Percentiles rank a stretch among this genome's conserved stretches.
These are phyloP conservation scores for Ceratina australensis DNA, from an alignment of 1,140 invertebrate species.

Conservation along the genomic window DNA sequence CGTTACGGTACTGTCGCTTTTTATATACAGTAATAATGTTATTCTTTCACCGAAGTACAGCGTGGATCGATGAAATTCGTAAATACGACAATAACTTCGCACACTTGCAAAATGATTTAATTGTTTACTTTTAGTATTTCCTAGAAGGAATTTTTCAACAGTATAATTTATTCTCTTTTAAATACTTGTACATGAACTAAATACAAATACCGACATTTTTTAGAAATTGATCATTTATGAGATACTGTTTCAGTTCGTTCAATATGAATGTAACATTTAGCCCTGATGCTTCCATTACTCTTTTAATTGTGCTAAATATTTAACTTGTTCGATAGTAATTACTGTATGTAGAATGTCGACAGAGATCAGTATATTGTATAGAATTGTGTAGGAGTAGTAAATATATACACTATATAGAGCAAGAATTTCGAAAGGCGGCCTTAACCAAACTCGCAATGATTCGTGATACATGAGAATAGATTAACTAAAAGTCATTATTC, in stretches of 20 bases:
- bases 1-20: conserved; percentile 15
- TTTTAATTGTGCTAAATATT: too few relatives aligned
- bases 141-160: too few relatives aligned
- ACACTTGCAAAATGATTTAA: too few relatives aligned
- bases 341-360: conserved; percentile 20
- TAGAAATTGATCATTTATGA: too few relatives aligned
- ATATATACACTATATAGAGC: conserved; percentile 16
- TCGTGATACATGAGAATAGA: conserved; percentile 74
- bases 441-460: conserved; percentile 76
- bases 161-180: too few relatives aligned
- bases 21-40: conserved; percentile 26
- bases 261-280: too few relatives aligned
- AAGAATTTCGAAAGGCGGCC: conserved; percentile 57
- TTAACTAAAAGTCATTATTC: conserved; percentile 72
- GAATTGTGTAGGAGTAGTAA: conserved; percentile 13
- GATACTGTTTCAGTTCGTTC: too few relatives aligned
- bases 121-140: too few relatives aligned
- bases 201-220: too few relatives aligned
- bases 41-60: background rate
- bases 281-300: background rate
- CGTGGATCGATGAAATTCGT: too few relatives aligned
- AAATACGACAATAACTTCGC: too few relatives aligned
- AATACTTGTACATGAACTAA: too few relatives aligned
- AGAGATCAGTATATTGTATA: conserved; percentile 9
- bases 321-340: background rate